Percentiles rank a stretch among this genome's conserved stretches.
phyloP scores from a whole-genome alignment of 2,797 vertebrate genomes.

The Danio albolineatus region DNA sequence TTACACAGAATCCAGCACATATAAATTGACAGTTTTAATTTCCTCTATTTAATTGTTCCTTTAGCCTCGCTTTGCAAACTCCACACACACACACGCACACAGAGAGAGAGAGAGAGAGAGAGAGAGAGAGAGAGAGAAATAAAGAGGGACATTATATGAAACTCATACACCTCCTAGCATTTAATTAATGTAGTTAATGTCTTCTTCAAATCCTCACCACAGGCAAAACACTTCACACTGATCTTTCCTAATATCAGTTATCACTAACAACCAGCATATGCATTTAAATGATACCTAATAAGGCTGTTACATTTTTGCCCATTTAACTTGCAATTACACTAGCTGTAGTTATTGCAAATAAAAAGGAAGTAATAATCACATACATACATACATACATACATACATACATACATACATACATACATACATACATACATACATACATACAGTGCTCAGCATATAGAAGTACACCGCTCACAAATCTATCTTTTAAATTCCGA shows the following conservation, averaged over 20 bases:
- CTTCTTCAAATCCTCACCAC: conserved; percentile 20
- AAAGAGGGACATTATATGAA: too few species aligned
- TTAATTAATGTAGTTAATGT: background rate
- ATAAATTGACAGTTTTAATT: background rate
- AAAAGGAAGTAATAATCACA: too few species aligned
- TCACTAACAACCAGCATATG: background rate
- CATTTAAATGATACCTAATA: conserved; percentile 23
- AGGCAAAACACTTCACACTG: conserved; percentile 19
- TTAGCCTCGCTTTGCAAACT: background rate
- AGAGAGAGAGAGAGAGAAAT: too few species aligned
- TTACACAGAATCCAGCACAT: background rate
- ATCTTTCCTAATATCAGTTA: conserved; percentile 10
- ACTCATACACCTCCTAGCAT: background rate
- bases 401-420: too few species aligned
- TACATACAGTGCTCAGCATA: too few species aligned
- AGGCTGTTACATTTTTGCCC: background rate
- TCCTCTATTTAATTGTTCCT: background rate
- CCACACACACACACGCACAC: background rate
- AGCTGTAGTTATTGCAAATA: background rate
- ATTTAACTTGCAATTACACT: background rate
- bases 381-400: too few species aligned
- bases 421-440: too few species aligned
- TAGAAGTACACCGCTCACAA: too few species aligned
- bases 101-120: background rate
- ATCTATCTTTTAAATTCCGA: too few species aligned